Percentiles rank a stretch among this genome's conserved stretches.
Evolutionary conservation across 2,113 vertebrate species (phyloP).

Genomic region (Mionectes macconnelli): DNA sequence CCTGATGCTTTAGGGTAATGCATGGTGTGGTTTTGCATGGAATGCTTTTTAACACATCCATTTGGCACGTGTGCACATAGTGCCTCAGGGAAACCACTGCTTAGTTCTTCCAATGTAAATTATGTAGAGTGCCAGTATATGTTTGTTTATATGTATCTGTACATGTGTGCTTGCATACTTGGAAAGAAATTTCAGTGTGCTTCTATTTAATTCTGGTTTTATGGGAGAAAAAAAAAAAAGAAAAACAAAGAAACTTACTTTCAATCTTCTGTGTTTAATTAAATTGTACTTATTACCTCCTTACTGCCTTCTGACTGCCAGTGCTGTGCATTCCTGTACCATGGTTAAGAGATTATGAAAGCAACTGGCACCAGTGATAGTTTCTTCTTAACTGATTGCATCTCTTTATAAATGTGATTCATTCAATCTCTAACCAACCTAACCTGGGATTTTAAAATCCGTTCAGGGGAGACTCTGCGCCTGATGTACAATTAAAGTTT

Average conservation of each 20-base stretch:
- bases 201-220: not conserved
- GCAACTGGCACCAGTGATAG: not conserved
- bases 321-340: not conserved
- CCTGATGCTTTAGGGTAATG: not conserved
- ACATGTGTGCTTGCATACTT: not conserved
- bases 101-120: not conserved
- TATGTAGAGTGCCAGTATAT: not conserved
- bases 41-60: not conserved
- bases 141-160: not conserved
- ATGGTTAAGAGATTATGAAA: not conserved
- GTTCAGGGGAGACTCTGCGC: not conserved
- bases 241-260: not conserved
- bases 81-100: not conserved
- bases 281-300: not conserved
- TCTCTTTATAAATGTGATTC: slow-evolving; percentile 1
- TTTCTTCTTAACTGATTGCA: not conserved
- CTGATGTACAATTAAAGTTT: not conserved
- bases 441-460: slow-evolving; percentile 25
- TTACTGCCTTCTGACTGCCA: not conserved
- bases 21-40: not conserved
- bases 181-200: not conserved
- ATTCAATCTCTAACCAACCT: not conserved
- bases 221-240: no score
- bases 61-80: not conserved
- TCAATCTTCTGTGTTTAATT: not conserved